Evolutionary conservation across 2,888 invertebrate species (phyloP).

Genomic region (Cephonodes hylas): DNA sequence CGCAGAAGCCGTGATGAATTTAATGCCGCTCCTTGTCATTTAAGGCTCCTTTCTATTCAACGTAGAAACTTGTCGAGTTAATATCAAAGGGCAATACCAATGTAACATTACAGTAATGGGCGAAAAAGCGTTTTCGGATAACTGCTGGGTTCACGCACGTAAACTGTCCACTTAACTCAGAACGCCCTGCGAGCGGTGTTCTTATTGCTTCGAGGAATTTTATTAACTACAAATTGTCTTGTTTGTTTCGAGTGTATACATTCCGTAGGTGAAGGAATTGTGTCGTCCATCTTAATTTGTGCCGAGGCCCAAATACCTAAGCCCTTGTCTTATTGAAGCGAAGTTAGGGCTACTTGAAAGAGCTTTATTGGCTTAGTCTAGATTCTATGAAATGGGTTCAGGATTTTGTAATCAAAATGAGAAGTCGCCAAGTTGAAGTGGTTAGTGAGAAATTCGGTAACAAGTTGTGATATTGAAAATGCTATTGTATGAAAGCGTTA

Average conservation of each 20-base stretch:
- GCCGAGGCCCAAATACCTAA: background rate
- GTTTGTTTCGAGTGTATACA: constrained; percentile 10
- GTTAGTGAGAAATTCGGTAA: background rate
- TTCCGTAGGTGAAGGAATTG: constrained; percentile 4
- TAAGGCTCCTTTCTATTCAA: background rate
- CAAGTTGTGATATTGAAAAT: background rate
- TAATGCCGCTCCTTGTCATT: background rate
- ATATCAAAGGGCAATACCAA: background rate
- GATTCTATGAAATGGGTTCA: background rate
- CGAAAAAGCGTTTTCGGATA: constrained; percentile 44
- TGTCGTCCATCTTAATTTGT: background rate
- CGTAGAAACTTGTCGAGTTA: background rate
- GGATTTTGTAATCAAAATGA: background rate
- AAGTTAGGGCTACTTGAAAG: background rate
- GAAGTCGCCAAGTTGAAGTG: background rate
- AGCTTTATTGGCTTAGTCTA: background rate
- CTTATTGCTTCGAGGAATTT: constrained; percentile 37
- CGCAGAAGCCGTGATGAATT: background rate
- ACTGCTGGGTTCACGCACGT: constrained; percentile 25
- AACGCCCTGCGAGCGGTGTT: constrained; percentile 30
- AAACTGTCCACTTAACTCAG: constrained; percentile 40
- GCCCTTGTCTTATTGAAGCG: background rate
- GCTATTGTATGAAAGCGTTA: background rate
- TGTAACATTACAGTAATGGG: constrained; percentile 23
- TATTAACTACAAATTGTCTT: constrained; percentile 33